phyloP scores from a whole-genome alignment of 2,888 invertebrate species.

The Phaonia tiefii region DNA sequence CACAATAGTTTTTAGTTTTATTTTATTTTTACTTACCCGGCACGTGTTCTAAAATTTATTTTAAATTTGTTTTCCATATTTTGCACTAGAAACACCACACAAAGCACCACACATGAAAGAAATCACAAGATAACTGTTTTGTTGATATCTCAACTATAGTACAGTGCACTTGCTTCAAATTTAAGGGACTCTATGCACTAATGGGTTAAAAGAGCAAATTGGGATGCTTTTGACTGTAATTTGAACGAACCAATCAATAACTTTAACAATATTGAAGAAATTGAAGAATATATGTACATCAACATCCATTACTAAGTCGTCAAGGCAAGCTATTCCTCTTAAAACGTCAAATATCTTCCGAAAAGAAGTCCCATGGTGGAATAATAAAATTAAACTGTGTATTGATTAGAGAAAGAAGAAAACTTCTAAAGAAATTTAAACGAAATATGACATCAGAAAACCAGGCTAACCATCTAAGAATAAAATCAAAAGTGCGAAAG shows the following conservation, averaged over 20 bases:
- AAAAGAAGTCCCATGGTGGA: constrained; percentile 32
- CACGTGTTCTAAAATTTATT: too few relatives aligned
- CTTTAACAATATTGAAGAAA: constrained; percentile 17
- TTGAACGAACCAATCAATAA: neutral
- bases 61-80: too few relatives aligned
- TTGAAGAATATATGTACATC: constrained; percentile 27
- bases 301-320: neutral
- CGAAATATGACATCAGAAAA: constrained; percentile 31
- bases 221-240: constrained; percentile 24
- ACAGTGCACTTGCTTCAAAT: too few relatives aligned
- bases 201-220: too few relatives aligned
- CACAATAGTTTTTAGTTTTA: too few relatives aligned
- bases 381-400: neutral
- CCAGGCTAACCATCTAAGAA: constrained; percentile 3
- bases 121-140: too few relatives aligned
- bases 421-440: constrained; percentile 28
- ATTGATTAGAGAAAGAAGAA: constrained; percentile 32
- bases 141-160: too few relatives aligned
- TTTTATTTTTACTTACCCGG: too few relatives aligned
- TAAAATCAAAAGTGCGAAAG: neutral
- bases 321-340: neutral
- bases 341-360: neutral
- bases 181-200: too few relatives aligned
- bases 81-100: too few relatives aligned
- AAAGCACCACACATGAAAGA: too few relatives aligned